A percentile compares a stretch with the other conserved stretches of the same genome.
These are phyloP conservation scores for Rallus limicola DNA, from an alignment of 2,113 vertebrate genomes.

Conservation along the genomic window DNA sequence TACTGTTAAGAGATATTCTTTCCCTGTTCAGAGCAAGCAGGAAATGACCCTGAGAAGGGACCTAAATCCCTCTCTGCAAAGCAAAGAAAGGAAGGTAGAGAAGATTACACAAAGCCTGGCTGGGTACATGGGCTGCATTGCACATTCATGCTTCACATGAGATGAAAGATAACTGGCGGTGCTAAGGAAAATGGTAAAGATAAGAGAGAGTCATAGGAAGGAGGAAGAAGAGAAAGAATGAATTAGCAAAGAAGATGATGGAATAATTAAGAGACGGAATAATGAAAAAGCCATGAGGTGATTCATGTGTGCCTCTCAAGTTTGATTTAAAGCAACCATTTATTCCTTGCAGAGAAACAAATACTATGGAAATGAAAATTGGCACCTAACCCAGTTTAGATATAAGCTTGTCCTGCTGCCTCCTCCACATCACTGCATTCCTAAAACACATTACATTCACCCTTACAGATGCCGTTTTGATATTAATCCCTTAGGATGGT, in stretches of 20 bases:
- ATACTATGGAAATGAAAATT: not conserved
- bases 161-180: not conserved
- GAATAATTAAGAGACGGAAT: not conserved
- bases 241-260: not conserved
- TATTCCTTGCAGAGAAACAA: not conserved
- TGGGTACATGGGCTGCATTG: not conserved
- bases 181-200: not conserved
- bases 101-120: not conserved
- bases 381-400: not conserved
- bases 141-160: not conserved
- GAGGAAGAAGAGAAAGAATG: not conserved
- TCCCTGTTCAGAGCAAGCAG: not conserved
- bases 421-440: not conserved
- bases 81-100: not conserved
- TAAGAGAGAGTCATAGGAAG: not conserved
- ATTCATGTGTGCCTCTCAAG: not conserved
- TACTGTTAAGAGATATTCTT: not conserved
- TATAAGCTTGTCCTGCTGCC: not conserved
- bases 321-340: not conserved
- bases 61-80: not conserved
- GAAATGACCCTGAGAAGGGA: not conserved
- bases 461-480: not conserved
- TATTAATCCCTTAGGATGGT: not conserved
- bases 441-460: not conserved
- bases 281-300: not conserved